Conservation (phyloP, 2,113 vertebrate species). For the Bambusicola thoracicus region DNA sequence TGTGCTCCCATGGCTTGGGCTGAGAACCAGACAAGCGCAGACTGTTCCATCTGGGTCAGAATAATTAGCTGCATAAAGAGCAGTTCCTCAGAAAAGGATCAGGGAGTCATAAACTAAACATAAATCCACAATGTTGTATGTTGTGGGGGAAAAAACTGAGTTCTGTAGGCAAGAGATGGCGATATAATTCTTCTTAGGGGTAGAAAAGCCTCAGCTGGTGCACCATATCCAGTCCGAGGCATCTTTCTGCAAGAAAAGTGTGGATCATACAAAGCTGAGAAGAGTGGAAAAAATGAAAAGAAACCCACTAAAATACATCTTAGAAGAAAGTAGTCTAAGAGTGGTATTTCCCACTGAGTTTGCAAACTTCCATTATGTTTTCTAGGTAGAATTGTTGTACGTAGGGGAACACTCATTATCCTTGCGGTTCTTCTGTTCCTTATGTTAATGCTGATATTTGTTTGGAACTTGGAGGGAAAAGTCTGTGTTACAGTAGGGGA, state of each 20-base stretch:
- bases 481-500: neutral
- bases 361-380: neutral
- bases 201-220: neutral
- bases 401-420: neutral
- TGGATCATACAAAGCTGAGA: neutral
- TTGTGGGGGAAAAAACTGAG: neutral
- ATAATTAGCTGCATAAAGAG: conserved; percentile 7
- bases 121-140: neutral
- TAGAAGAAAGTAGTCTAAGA: neutral
- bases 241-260: neutral
- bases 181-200: neutral
- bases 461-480: neutral
- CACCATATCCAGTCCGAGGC: neutral
- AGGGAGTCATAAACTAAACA: neutral
- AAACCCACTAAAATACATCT: neutral
- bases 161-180: neutral
- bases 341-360: neutral
- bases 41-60: neutral
- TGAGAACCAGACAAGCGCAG: conserved; percentile 19
- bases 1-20: neutral
- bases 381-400: neutral
- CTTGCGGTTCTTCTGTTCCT: neutral
- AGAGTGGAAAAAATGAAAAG: neutral
- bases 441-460: neutral
- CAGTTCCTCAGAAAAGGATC: neutral